Evolutionary conservation across 2,113 vertebrate species (phyloP).

Genomic region (Anoplopoma fimbria): DNA sequence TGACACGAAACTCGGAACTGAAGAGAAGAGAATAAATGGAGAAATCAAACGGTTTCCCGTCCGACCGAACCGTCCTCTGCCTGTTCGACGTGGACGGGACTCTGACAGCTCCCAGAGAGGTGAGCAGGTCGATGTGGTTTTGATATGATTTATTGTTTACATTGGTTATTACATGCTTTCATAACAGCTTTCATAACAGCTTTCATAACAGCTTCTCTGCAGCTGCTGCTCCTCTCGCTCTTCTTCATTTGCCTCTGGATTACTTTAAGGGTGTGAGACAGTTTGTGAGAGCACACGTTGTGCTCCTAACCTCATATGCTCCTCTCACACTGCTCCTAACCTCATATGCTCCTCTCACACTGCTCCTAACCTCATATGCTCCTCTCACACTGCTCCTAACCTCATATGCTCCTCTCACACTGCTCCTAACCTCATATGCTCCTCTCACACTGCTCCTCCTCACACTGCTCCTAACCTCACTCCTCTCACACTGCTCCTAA

Average conservation of each 20-base stretch:
- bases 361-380: no score
- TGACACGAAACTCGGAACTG: not conserved
- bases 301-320: not conserved
- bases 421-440: no score
- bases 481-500: no score
- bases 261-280: no score
- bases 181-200: not conserved
- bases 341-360: no score
- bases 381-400: no score
- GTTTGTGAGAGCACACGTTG: not conserved
- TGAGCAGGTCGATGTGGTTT: no score
- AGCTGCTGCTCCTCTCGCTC: not conserved
- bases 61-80: slow-evolving; percentile 85
- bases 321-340: no score
- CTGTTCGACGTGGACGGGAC: slow-evolving; percentile 98
- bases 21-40: slow-evolving; percentile 69
- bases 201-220: not conserved
- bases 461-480: no score
- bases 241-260: not conserved
- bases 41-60: slow-evolving; percentile 10
- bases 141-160: no score
- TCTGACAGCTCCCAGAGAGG: slow-evolving; percentile 92
- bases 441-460: no score
- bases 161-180: not conserved
- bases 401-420: no score